Evolutionary conservation across 1,140 invertebrate genomes (phyloP), one percentile per base, ranked within the genome.

Genomic region (Lamellibrachia luymesi): DNA sequence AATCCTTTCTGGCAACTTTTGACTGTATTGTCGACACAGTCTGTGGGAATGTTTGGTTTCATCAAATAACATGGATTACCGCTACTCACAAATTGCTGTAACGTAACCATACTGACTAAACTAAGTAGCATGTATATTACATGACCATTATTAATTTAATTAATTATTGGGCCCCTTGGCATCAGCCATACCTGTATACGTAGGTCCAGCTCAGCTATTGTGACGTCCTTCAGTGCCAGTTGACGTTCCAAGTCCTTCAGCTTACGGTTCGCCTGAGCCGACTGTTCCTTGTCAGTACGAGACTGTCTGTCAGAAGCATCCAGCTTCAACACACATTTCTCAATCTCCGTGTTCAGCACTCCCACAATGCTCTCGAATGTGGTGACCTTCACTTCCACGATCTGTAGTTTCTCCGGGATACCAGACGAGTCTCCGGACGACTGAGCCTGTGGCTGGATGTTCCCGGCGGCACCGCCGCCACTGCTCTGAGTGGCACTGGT

Each of bases 141-240:
- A 1, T 1, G 38, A 38, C 38, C 38, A 38, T 38, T 80, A 80
- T 80, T 22, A 80, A 4, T 2, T 80, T 80, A 5, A 80, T 80
- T 80, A 80, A 38, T 17, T 80, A 80, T 4, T 17, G 8, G 7
- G 64, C 64, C 64, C 64, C 4, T 56, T 80, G 64, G 2, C 64
- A 22, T 22, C 64, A 80, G 64, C 25, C 64, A 2, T 17, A 80
- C 64, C 64, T 80, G 64, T 80, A 91, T 91, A 51, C 91, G 91
- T n/a, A 50, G 89, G 38, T 91, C 90, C 49, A 92, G 52, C 7
- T 92, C 92, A 13, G 92, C 92, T 22, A 56, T 92, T 56, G 92
- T 92, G 50, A 92, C 92, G 50, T 92, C 92, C 50, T 92, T 50
- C 8, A 92, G 38, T 38, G 92, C 92, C 6, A 92, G 52, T 17